phyloP scores from a whole-genome alignment of 1,140 invertebrate genomes.

The Drosophila nasuta region DNA sequence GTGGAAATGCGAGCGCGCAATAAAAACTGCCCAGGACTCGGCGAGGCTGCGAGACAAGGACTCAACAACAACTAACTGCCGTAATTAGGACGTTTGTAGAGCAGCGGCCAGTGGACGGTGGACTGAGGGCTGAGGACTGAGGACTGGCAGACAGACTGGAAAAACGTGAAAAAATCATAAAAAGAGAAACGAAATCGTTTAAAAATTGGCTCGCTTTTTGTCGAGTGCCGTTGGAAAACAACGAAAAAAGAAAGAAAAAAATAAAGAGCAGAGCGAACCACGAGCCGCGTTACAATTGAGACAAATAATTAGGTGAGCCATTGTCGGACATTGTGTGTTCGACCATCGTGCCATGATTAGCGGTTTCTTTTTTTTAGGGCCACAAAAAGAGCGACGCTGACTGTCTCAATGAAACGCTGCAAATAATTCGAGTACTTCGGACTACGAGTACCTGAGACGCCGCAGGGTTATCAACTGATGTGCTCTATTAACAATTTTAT shows the following conservation, averaged over 20 bases:
- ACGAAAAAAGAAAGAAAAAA: conserved; percentile 31
- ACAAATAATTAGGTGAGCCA: conserved; percentile 76
- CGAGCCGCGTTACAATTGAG: conserved; percentile 66
- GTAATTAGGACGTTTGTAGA: conserved; percentile 78
- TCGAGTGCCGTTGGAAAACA: conserved; percentile 29
- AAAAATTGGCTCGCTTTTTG: conserved; percentile 81
- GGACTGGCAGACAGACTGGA: conserved; percentile 51
- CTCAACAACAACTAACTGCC: conserved; percentile 57
- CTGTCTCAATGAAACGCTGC: conserved; percentile 20
- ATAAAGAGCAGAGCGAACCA: conserved; percentile 43
- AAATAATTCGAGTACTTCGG: neutral
- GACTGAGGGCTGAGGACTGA: neutral
- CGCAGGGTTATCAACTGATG: neutral
- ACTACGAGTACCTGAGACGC: neutral
- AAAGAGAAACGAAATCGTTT: conserved; percentile 76
- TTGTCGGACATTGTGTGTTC: conserved; percentile 65
- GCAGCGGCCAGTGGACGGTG: conserved; percentile 46
- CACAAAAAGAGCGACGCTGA: neutral
- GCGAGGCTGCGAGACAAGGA: conserved; percentile 1
- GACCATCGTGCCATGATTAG: conserved; percentile 57
- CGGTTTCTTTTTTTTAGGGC: conserved; percentile 71
- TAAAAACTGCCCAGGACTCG: conserved; percentile 48
- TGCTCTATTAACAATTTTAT: too few relatives aligned
- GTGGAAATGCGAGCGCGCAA: conserved; percentile 78
- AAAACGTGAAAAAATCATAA: conserved; percentile 73